Base-by-base conservation (phyloP, 1,140 invertebrate species). In the Macrostomum lignano region DNA sequence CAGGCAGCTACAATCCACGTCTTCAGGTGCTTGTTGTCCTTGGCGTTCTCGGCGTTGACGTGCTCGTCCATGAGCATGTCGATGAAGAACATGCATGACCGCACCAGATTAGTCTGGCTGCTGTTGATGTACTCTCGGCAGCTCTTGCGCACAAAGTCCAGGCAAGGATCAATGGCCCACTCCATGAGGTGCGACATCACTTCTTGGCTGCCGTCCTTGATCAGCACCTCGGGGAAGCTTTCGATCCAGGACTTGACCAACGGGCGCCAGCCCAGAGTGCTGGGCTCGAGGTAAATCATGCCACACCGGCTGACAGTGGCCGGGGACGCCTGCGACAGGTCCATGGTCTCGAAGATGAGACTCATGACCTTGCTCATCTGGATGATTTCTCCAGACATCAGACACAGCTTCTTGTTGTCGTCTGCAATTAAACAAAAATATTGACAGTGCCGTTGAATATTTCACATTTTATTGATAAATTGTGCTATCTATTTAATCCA, bases 301-400 rank as follows among this genome's bases (percentile, higher is more conserved):
- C 57, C 57, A 44, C 57, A 60, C 9, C 57, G 40, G 38, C 47
- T 51, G 2, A 60, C 57, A 3, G 57, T 60, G 10, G 57, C 57
- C 25, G 57, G 57, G 1, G 53, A 57, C 9, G 57, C 57, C 42
- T 78, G 73, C 28, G 53, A 51, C 6, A 60, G 42, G 40, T 58
- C 57, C 50, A 57, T 55, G 7, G 55, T 57, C 35, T 60, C 57
- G 43, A 60, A 60, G 37, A 60, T 55, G 15, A 60, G 43, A 38
- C 50, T 57, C 55, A 58, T 58, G 5, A 44, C 42, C n/a, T 38
- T 33, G 3, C 49, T 51, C 52, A 60, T 51, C 61, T 60, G 57
- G 15, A 58, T 60, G 31, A 60, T 58, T 40, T 60, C 57, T 17
- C 57, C 57, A 38, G 51, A 54, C 53, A 58, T 58, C 35, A 60